Evolutionary conservation across 2,797 vertebrate species (phyloP), one percentile per base, ranked within the genome.

Genomic region (Xiphorhynchus erythropygius): DNA sequence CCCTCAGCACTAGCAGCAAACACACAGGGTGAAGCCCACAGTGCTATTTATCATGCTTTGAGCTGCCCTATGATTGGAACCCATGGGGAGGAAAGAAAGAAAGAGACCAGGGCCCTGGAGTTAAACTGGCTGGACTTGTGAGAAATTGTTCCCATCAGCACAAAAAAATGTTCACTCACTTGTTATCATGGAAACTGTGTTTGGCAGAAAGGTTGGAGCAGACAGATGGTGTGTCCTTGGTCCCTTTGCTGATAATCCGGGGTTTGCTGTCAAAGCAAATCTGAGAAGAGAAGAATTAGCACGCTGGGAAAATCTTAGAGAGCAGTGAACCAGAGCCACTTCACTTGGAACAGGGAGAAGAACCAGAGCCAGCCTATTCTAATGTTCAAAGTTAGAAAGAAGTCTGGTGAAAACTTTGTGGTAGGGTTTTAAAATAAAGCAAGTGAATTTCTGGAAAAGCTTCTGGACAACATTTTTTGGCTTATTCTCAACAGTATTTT

Each of bases 201-300:
- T 99, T 98, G 95, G 99, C 99, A 89, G 99, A 99, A 96, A 99
- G 98, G 97, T 99, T 99, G 90, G 99, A 99, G 96, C 99, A 99
- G 93, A 99, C 98, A 3, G 98, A 98, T 10, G 99, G 98, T 62
- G 99, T 99, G 95, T 99, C 99, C 98, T 99, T 99, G 97, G 98
- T 99, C 97, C 99, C 99, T 97, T 99, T 99, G 98, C 99, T 99
- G 97, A 99, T 99, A 96, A 99, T 99, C 93, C 99, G 98, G 95
- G 99, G 99, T 97, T 99, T 99, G 97, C 99, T 99, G 98, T 99
- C 99, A 97, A 99, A 99, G 98, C 99, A 99, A 98, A 99, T 99
- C 99, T 99, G 97, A 91, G 86, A 94, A 89, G 33, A 78, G 84
- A 79, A 95, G 76, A 91, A 95, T 68, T 55, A 79, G 74, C 47